Evolutionary conservation across 2,888 invertebrate genomes (phyloP).

Genomic region (Hirtodrosophila histrioides): DNA sequence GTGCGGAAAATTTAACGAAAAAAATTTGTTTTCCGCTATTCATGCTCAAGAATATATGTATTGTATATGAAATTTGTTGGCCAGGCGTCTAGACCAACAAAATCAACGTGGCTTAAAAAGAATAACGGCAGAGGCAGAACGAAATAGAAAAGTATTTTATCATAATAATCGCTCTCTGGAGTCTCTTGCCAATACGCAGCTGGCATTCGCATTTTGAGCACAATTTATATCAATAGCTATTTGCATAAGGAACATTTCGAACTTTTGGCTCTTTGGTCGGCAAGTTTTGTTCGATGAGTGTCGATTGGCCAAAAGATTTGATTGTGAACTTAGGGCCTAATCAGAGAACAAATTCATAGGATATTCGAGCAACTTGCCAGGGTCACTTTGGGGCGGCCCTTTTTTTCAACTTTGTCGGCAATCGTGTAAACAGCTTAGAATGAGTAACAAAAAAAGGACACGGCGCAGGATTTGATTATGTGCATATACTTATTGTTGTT

Average conservation of each 20-base stretch:
- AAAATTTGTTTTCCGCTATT: conserved; percentile 62
- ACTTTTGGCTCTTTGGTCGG: conserved; percentile 38
- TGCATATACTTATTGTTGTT: conserved; percentile 43
- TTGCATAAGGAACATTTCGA: conserved; percentile 59
- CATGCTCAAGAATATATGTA: conserved; percentile 31
- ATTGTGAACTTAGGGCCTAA: conserved; percentile 59
- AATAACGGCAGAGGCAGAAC: conserved; percentile 6
- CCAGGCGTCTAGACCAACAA: conserved; percentile 13
- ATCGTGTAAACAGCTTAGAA: conserved; percentile 55
- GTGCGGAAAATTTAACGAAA: conserved; percentile 71
- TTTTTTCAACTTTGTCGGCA: conserved; percentile 30
- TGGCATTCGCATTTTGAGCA: conserved; percentile 48
- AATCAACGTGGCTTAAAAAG: conserved; percentile 48
- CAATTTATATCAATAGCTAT: conserved; percentile 56
- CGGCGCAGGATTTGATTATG: conserved; percentile 69
- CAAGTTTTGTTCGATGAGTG: conserved; percentile 58
- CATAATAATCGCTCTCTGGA: conserved; percentile 80
- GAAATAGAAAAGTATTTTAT: conserved; percentile 71
- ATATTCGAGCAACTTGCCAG: conserved; percentile 61
- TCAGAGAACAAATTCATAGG: conserved; percentile 73
- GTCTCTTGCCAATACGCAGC: conserved; percentile 56
- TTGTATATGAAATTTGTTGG: conserved; percentile 25
- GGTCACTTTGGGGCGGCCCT: conserved; percentile 48
- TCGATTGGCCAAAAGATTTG: conserved; percentile 69
- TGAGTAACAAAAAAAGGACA: conserved; percentile 34